These are phyloP conservation scores for Gryon sp. DNA, from an alignment of 1,140 invertebrate genomes.

Conservation along the genomic window DNA sequence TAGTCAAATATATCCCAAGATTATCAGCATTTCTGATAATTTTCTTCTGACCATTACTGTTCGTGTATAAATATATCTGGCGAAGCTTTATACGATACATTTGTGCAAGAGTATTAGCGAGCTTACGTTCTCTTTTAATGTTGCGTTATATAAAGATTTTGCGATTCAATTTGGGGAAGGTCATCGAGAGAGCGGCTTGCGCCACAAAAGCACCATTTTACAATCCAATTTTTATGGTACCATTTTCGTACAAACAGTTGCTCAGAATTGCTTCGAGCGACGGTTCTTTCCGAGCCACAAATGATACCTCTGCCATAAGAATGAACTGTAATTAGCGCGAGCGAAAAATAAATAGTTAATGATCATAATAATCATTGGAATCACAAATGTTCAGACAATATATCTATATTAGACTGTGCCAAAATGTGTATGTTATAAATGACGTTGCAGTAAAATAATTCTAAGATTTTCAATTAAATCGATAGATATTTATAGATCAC, in stretches of 20 bases:
- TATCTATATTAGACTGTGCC: too few species aligned
- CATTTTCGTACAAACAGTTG: slow-evolving; percentile 27
- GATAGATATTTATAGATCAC: too few species aligned
- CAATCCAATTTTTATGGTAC: slow-evolving; percentile 60
- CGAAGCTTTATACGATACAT: slow-evolving; percentile 34
- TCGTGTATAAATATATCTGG: too few species aligned
- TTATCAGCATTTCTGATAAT: too few species aligned
- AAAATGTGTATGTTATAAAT: too few species aligned
- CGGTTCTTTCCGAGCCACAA: slow-evolving; percentile 43
- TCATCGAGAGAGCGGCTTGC: slow-evolving; percentile 43
- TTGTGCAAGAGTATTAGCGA: slow-evolving; percentile 22
- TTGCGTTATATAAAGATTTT: slow-evolving; percentile 56
- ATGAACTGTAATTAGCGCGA: slow-evolving; percentile 53
- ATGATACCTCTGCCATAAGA: slow-evolving; percentile 47
- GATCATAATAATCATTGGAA: slow-evolving; percentile 45
- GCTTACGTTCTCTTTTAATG: slow-evolving; percentile 21
- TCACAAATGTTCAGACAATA: too few species aligned
- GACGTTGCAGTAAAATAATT: too few species aligned
- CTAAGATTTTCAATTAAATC: too few species aligned
- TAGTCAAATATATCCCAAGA: too few species aligned
- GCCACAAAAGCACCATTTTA: slow-evolving; percentile 58
- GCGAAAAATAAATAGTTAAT: slow-evolving; percentile 55
- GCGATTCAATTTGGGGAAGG: slow-evolving; percentile 61
- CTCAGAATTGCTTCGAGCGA: slow-evolving; percentile 27
- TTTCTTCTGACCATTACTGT: too few species aligned